Evolutionary conservation across 2,797 vertebrate genomes (phyloP), one percentile per base, ranked within the genome.

Genomic region (Heliangelus exortis): DNA sequence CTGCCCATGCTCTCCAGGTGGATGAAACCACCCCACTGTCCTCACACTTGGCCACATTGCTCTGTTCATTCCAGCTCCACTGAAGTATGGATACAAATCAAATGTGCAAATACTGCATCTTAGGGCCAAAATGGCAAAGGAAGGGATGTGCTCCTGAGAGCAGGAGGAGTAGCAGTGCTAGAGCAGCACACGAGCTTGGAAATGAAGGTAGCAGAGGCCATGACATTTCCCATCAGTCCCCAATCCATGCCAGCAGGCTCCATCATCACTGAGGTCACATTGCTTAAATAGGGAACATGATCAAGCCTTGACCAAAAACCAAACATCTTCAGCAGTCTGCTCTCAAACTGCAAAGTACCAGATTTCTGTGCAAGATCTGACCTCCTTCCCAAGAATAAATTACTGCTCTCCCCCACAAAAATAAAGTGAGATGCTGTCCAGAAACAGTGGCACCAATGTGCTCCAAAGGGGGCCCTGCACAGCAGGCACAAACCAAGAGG

Each of bases 371-470:
- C 50, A 82, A 93, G 76, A 87, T 92, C 91, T 95, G 95, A 96
- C 76, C 89, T 96, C 91, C 83, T 97, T 96, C 77, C 97, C 97
- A 97, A 90, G 95, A 97, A 97, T 96, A 97, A 97, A 96, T 97
- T 97, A 96, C 95, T 94, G 84, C 77, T 53, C 94, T 92, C 87
- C 91, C 95, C 86, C 93, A 75, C 85, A 95, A 94, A 96, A 96
- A 86, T 61, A 79, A 95, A 95, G 94, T 4, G n/a, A 96, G 95
- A 84, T 90, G 95, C 94, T 96, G 96, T 97, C 96, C 96, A 97
- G 96, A 97, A 96, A 87, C 3, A 19, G 77, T 87, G 87, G 92
- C 85, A 88, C 77, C 57, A 48, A 62, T 39, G 77, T 84, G 88
- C 82, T 90, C 76, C 84, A 71, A 71, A 0, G 1, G 67, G 16